Percentiles rank a stretch among this genome's conserved stretches.
These are phyloP conservation scores for Benthosema pterotum DNA, from an alignment of 2,797 vertebrate genomes.

Conservation along the genomic window DNA sequence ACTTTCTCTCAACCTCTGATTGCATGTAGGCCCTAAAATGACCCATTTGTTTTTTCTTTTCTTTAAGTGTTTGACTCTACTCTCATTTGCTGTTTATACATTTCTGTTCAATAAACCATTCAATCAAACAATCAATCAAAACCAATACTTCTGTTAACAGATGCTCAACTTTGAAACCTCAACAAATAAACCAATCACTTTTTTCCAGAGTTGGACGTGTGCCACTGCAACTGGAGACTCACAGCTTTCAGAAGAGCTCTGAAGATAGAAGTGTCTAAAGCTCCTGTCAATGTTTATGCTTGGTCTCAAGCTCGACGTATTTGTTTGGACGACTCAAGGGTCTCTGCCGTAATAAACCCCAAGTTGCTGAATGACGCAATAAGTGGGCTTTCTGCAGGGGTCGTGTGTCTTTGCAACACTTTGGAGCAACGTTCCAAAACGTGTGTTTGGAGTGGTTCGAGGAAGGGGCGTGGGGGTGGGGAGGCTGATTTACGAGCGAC, in stretches of 20 bases:
- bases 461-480: conserved; percentile 17
- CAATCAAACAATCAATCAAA: too few species aligned
- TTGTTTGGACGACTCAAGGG: conserved; percentile 49
- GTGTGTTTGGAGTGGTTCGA: conserved; percentile 16
- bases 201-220: conserved; percentile 38
- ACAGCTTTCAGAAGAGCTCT: conserved; percentile 16
- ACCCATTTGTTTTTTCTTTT: too few species aligned
- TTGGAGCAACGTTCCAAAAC: conserved; percentile 27
- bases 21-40: too few species aligned
- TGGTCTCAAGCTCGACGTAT: conserved; percentile 45
- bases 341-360: conserved; percentile 42
- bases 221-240: conserved; percentile 30
- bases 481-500: conserved; percentile 63
- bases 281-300: conserved; percentile 44
- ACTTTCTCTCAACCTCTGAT: too few species aligned
- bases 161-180: conserved; percentile 25
- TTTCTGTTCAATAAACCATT: too few species aligned
- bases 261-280: conserved; percentile 33
- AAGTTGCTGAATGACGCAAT: conserved; percentile 41
- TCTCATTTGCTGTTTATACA: too few species aligned
- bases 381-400: conserved; percentile 19
- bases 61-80: too few species aligned
- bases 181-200: conserved; percentile 47
- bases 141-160: conserved; percentile 36
- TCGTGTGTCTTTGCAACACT: conserved; percentile 40